phyloP scores from a whole-genome alignment of 2,888 invertebrate species.

The Ochropleura plecta region DNA sequence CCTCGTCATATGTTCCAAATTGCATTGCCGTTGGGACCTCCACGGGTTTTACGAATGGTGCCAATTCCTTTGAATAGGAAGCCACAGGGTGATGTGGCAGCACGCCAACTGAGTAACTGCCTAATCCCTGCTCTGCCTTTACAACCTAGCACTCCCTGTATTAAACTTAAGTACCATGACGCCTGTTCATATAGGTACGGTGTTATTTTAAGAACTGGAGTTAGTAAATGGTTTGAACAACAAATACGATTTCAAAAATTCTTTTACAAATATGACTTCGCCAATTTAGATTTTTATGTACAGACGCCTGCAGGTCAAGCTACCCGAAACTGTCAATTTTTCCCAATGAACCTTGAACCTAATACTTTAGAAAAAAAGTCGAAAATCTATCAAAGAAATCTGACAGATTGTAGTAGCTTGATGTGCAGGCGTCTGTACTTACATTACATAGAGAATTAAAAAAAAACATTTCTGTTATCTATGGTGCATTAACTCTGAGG shows the following conservation, averaged over 20 bases:
- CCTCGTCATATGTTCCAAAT: slow-evolving; percentile 67
- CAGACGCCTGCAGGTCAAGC: no score
- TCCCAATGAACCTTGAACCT: no score
- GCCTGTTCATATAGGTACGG: background rate
- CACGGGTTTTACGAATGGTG: slow-evolving; percentile 70
- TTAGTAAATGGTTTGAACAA: background rate
- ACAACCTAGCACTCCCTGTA: slow-evolving; percentile 14
- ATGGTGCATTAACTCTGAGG: no score
- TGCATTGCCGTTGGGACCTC: slow-evolving; percentile 66
- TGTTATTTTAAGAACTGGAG: background rate
- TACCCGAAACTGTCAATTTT: no score
- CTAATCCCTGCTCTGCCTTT: slow-evolving; percentile 27
- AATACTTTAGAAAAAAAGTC: no score
- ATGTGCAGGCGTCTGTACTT: no score
- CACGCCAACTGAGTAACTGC: slow-evolving; percentile 72
- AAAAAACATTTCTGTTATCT: no score
- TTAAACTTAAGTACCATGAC: slow-evolving; percentile 25
- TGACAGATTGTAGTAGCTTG: no score
- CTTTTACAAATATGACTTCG: background rate
- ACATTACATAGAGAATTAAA: no score
- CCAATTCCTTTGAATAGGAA: slow-evolving; percentile 77
- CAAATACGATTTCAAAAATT: background rate
- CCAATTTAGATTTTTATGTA: no score
- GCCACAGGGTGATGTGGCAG: slow-evolving; percentile 74
- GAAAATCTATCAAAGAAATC: no score